phyloP scores from a whole-genome alignment of 2,888 invertebrate species.

The Leptinotarsa juncta region DNA sequence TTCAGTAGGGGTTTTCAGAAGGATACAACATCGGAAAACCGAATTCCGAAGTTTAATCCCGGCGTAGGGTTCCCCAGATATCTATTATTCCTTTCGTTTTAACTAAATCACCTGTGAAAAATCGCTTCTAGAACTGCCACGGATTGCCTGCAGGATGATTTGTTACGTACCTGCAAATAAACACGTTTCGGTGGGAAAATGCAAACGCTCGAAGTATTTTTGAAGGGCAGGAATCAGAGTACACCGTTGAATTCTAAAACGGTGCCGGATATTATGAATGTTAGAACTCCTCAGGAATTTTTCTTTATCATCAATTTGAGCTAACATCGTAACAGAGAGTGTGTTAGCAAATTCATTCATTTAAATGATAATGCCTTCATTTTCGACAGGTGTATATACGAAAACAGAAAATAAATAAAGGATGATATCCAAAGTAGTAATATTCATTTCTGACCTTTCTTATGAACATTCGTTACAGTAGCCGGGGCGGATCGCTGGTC shows the following conservation, averaged over 20 bases:
- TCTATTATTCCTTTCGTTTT: constrained; percentile 55
- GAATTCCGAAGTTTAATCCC: constrained; percentile 51
- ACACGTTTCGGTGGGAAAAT: constrained; percentile 43
- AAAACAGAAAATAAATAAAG: too few species aligned
- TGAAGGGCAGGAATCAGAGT: constrained; percentile 14
- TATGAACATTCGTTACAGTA: too few species aligned
- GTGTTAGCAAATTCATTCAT: too few species aligned
- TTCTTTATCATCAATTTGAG: background rate
- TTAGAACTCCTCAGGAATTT: background rate
- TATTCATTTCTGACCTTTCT: too few species aligned
- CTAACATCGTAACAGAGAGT: too few species aligned
- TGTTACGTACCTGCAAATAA: constrained; percentile 48
- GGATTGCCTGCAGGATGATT: constrained; percentile 54
- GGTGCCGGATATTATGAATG: background rate
- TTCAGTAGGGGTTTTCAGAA: constrained; percentile 37
- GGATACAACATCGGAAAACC: constrained; percentile 40
- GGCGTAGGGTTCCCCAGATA: constrained; percentile 53
- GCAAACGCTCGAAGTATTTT: constrained; percentile 31
- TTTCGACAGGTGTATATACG: too few species aligned
- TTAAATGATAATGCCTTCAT: too few species aligned
- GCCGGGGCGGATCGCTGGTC: too few species aligned
- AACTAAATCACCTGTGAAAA: constrained; percentile 60
- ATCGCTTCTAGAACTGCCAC: constrained; percentile 52
- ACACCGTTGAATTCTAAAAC: background rate
- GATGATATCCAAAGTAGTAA: too few species aligned